Base-by-base conservation (phyloP, 2,797 vertebrate genomes). In the Mormyrops boulengeri region DNA sequence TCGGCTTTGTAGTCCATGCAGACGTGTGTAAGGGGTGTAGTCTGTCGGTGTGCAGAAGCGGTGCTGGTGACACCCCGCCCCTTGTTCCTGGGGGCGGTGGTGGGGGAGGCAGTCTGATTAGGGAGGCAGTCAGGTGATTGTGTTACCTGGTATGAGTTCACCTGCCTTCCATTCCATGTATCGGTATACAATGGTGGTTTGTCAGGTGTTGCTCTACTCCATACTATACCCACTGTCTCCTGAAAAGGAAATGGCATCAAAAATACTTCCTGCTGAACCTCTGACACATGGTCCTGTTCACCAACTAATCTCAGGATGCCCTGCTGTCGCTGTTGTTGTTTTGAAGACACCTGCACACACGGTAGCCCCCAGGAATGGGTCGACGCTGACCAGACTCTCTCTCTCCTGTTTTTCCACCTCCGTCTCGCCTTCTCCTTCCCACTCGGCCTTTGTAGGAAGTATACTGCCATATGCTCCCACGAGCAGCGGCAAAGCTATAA, bases 401-500 rank as follows among this genome's bases (percentile, higher is more conserved):
- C 2, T 38, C 19, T 49, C 88, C 66, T 38, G 12, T 34, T 17
- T 38, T 34, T 2, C 66, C 1, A 14, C 30, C 66, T 2, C 66
- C 30, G 11, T 38, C 12, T 73, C 66, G 12, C 30, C 12, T 38
- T 38, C 85, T 89, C 85, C 84, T 26, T 82, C 85, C 52, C 19
- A 2, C 0, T 73, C 66, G 62, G 66, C 62, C 38, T 38, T 26
- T 19, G 1, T 94, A 99, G 98, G 93, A 97, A 93, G 92, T 99
- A 98, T 7, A 92, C 95, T 0, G 92, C 90, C 91, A 98, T 99
- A 60, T 92, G 93, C 52, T 97, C 94, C 50, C 95, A 92, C 0
- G 95, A 96, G 89, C 97, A 98, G 93, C 96, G 98, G 3, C 98
- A 98, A 94, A 95, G 94, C 91, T 98, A 97, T 94, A 99, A 99